Evolutionary conservation across 2,113 vertebrate genomes (phyloP).

Genomic region (Symphodus melops): DNA sequence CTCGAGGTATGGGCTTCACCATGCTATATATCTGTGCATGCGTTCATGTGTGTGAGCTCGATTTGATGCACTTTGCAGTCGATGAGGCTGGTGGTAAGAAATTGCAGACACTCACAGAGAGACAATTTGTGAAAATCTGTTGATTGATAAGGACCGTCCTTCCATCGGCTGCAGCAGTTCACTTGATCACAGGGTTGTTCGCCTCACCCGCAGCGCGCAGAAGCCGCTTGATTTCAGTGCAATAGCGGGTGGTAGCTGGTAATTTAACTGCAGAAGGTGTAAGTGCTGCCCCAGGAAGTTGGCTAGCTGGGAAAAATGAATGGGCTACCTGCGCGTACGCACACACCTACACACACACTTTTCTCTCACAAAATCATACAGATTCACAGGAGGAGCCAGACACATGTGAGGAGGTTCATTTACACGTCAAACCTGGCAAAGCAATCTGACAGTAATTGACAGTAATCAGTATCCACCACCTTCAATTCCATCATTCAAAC

Average conservation of each 20-base stretch:
- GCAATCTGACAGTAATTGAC: conserved; percentile 16
- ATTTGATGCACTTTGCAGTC: conserved; percentile 29
- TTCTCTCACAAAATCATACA: conserved; percentile 1
- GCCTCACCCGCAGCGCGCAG: conserved; percentile 15
- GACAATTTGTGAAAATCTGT: conserved; percentile 17
- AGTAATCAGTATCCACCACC: conserved; percentile 34
- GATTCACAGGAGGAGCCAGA: conserved; percentile 23
- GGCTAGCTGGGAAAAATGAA: conserved; percentile 20
- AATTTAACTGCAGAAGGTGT: conserved; percentile 25
- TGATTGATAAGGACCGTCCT: conserved; percentile 45
- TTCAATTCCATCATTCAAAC: conserved; percentile 4
- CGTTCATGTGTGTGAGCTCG: conserved; percentile 4
- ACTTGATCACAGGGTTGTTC: conserved; percentile 52
- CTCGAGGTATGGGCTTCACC: too few species aligned
- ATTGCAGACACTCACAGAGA: conserved; percentile 25
- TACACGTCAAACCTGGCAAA: conserved; percentile 12
- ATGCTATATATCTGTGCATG: not conserved
- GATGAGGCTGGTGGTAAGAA: conserved; percentile 25
- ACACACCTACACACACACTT: not conserved
- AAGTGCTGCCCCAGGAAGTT: conserved; percentile 19
- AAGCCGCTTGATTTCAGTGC: conserved; percentile 27
- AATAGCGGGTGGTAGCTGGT: conserved; percentile 31
- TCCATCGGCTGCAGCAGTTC: conserved; percentile 28
- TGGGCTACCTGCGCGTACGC: not conserved
- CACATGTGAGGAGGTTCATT: conserved; percentile 33